Base-by-base conservation (phyloP, 2,888 invertebrate species). In the Drosophila parthenogenetica region DNA sequence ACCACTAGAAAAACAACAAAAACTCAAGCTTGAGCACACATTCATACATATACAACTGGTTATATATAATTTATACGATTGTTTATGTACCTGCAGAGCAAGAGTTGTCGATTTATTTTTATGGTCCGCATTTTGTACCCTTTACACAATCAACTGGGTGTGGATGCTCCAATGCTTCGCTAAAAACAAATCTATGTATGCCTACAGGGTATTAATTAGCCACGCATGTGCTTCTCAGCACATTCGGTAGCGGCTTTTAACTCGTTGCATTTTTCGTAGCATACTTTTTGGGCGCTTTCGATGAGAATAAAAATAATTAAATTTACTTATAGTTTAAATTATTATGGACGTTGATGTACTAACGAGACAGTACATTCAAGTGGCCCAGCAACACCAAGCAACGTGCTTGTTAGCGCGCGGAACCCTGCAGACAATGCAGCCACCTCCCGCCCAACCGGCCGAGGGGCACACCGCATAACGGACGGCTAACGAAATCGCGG, bases 241-340 rank as follows among this genome's bases (percentile, higher is more conserved):
- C 39, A 39, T 37, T 32, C 45, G 29, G 42, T 40, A 48, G 46
- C 19, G 35, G 50, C 19, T 45, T 64, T 58, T 58, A 16, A 16
- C 46, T 46, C 17, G 37, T 14, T 43, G n/a, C 8, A 29, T 42
- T 50, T 61, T 72, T 51, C 48, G 39, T 39, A 35, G 58, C 45
- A 53, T 17, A 42, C 37, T 61, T 60, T 60, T 67, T 92, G 50
- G 42, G 49, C 59, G 50, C 50, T 46, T 66, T 61, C 63, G 63
- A 46, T 39, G 66, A 45, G 77, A 69, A 67, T 67, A 67, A 65
- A 69, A 77, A 79, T 79, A 79, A 79, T 79, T 80, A 77, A 75
- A 80, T 79, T 79, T 72, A 74, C 75, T 75, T 55, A 66, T 63
- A 68, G 66, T 62, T 76, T 70, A 69, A 80, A n/a, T n/a, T n/a